Percentiles rank a stretch among this genome's conserved stretches.
Evolutionary conservation across 2,888 invertebrate genomes (phyloP).

Genomic region (Arrhopalites spinosus): DNA sequence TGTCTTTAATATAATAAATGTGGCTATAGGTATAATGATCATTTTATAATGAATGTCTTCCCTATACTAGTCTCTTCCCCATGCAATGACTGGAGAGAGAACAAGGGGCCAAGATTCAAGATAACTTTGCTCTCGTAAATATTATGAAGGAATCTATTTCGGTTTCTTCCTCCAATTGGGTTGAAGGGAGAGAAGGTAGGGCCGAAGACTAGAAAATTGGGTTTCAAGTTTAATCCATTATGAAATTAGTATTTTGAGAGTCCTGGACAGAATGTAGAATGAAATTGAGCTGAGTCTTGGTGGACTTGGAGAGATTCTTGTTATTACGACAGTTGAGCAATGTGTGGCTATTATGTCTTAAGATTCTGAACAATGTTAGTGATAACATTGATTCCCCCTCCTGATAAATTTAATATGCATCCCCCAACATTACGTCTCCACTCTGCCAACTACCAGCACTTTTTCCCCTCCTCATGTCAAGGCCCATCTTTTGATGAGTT

Average conservation of each 20-base stretch:
- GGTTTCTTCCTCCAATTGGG: not conserved
- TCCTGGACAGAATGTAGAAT: not conserved
- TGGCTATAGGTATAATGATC: not conserved
- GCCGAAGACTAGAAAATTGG: no score
- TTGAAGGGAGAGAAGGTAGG: not conserved
- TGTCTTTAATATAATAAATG: not conserved
- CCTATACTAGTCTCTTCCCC: not conserved
- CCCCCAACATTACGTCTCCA: no score
- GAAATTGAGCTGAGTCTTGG: not conserved
- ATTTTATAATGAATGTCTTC: not conserved
- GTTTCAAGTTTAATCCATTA: conserved; percentile 2
- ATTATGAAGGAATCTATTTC: not conserved
- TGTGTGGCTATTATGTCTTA: no score
- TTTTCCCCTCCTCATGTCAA: no score
- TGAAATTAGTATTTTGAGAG: conserved; percentile 23
- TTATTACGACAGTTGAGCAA: no score
- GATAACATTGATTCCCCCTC: not conserved
- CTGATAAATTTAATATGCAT: no score
- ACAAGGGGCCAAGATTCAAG: not conserved
- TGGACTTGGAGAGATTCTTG: no score
- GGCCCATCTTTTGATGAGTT: no score
- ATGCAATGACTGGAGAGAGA: not conserved
- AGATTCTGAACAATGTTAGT: not conserved
- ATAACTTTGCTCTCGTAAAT: not conserved
- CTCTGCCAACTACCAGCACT: not conserved